Conservation (phyloP, 2,797 vertebrate genomes). For the Lepidocolaptes lacrymiger region DNA sequence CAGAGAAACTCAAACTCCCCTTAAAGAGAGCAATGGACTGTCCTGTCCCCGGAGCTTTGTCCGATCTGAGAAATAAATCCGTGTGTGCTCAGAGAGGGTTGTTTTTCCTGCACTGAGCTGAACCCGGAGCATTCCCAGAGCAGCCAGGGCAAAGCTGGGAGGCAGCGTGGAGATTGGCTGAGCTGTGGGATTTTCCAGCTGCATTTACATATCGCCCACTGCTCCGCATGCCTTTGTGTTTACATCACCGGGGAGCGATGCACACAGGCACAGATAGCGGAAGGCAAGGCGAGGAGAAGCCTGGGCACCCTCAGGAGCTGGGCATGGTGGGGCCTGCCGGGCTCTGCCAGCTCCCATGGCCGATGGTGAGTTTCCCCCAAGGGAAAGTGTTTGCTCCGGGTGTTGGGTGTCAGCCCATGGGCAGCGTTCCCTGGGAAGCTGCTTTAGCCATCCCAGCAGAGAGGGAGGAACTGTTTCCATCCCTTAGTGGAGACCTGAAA, state of each 20-base stretch:
- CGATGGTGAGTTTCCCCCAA: not conserved
- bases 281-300: not conserved
- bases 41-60: not conserved
- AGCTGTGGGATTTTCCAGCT: constrained; percentile 66
- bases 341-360: not conserved
- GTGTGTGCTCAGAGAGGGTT: not conserved
- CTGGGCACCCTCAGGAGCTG: not conserved
- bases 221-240: constrained; percentile 81
- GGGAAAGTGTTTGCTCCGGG: not conserved
- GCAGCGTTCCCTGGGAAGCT: not conserved
- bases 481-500: not conserved
- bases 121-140: not conserved
- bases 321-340: not conserved
- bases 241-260: constrained; percentile 71
- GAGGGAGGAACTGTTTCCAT: not conserved
- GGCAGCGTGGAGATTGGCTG: constrained; percentile 49
- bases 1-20: not conserved
- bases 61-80: not conserved
- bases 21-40: fast-evolving
- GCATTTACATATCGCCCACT: constrained; percentile 71
- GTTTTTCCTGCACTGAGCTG: not conserved
- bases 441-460: fast-evolving
- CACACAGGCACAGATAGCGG: not conserved
- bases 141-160: not conserved
- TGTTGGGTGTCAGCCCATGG: not conserved